Evolutionary conservation across 2,888 invertebrate genomes (phyloP), one percentile per base, ranked within the genome.

Genomic region (Phortica okadai): DNA sequence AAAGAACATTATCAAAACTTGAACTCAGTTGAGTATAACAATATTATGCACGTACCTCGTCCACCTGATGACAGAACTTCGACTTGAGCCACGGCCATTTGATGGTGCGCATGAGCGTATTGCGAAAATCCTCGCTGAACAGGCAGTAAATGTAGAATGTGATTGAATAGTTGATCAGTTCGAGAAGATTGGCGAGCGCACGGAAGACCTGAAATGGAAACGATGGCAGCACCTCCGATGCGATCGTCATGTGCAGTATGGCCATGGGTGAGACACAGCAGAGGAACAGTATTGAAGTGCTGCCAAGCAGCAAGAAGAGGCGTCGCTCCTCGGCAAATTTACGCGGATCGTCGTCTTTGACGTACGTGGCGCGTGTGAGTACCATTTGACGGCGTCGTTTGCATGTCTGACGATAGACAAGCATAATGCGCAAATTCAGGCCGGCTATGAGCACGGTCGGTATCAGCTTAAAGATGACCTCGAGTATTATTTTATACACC

Each of bases 131-230:
- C 85, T 95, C 94, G 81, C 95, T 95, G 90, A 95, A 95, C 77
- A 95, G 93, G 89, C 95, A 95, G 91, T 96, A 96, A 78, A 96
- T 95, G 90, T 95, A 95, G 92, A 96, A 96, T 56, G 95, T 95
- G 79, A 95, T 93, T 50, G 95, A 95, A 90, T 95, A 96, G 91
- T 95, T 95, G 82, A 94, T 94, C 70, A 95, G 92, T 92, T 96
- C 95, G 88, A 96, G 91, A 50, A 95, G 92, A 91, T 96, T 96
- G 76, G 95, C 95, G 72, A 95, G 89, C 0, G 95, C 94, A 16
- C 95, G 93, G 86, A 95, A 95, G 64, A 95, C 93, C 92, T 95
- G 94, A 89, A 94, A 95, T 58, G 94, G 93, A 87, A 93, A 94
- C 82, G 93, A 92, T 59, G 92, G 92, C 81, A 94, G 90, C 85